phyloP scores from a whole-genome alignment of 2,113 vertebrate genomes.

The Entomyzon cyanotis region DNA sequence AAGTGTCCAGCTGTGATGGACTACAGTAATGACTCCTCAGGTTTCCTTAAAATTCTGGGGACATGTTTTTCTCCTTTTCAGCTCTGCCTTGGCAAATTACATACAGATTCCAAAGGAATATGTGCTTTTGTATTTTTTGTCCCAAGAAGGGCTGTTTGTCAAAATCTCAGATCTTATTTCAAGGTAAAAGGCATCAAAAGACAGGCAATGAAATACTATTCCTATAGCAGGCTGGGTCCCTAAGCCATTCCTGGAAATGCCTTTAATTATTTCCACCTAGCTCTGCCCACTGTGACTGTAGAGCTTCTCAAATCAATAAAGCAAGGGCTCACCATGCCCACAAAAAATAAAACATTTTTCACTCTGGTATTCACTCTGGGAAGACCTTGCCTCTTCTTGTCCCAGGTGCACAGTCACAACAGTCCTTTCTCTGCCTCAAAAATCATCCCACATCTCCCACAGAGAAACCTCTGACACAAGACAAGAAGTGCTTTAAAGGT shows the following conservation, averaged over 20 bases:
- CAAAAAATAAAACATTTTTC: neutral
- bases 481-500: neutral
- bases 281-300: neutral
- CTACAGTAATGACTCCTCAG: neutral
- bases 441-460: neutral
- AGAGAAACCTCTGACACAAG: neutral
- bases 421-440: neutral
- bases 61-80: neutral
- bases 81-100: neutral
- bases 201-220: neutral
- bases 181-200: neutral
- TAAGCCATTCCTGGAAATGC: neutral
- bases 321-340: neutral
- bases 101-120: neutral
- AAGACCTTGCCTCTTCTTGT: neutral
- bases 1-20: neutral
- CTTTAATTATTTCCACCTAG: neutral
- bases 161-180: neutral
- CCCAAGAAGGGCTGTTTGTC: neutral
- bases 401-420: neutral
- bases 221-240: neutral
- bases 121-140: neutral
- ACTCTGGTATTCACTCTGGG: neutral
- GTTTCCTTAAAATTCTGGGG: neutral
- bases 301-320: neutral